Conservation (phyloP, 2,113 vertebrate genomes). For the Abramis brama region DNA sequence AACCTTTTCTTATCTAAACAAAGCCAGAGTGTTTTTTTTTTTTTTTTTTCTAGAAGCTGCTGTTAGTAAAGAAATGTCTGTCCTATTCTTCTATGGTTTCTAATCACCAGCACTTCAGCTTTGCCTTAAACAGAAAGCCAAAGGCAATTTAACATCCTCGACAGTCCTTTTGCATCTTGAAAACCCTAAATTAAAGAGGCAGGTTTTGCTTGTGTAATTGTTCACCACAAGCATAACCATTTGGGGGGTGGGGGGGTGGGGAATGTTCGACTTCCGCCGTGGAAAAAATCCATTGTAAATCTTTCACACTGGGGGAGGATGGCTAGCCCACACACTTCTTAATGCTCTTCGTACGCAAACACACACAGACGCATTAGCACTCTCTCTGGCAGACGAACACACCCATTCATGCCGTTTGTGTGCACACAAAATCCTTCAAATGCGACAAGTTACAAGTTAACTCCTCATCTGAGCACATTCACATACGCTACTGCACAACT, state of each 20-base stretch:
- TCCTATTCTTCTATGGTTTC: slow-evolving; percentile 62
- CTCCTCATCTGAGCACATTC: slow-evolving; percentile 27
- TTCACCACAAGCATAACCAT: slow-evolving; percentile 65
- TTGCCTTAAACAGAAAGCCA: slow-evolving; percentile 62
- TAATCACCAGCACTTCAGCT: slow-evolving; percentile 60
- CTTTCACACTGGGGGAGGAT: slow-evolving; percentile 41
- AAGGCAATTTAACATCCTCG: slow-evolving; percentile 63
- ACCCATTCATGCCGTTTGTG: slow-evolving; percentile 27
- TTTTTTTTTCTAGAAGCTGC: slow-evolving; percentile 25
- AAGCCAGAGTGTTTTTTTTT: neutral
- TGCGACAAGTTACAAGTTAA: neutral
- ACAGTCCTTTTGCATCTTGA: slow-evolving; percentile 69
- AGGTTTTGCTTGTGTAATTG: slow-evolving; percentile 72
- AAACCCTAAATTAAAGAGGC: slow-evolving; percentile 72
- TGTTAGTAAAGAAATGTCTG: slow-evolving; percentile 53
- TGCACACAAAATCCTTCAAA: slow-evolving; percentile 22
- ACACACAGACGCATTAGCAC: slow-evolving; percentile 49
- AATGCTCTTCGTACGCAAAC: slow-evolving; percentile 46
- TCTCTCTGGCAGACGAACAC: neutral
- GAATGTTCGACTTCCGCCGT: slow-evolving; percentile 44
- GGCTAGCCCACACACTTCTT: slow-evolving; percentile 66
- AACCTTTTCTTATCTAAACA: slow-evolving; percentile 47
- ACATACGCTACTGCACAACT: neutral
- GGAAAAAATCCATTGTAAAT: slow-evolving; percentile 30
- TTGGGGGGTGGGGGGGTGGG: slow-evolving; percentile 58